Percentiles rank a stretch among this genome's conserved stretches.
These are phyloP conservation scores for Sipha flava DNA, from an alignment of 1,140 invertebrate species.

Conservation along the genomic window DNA sequence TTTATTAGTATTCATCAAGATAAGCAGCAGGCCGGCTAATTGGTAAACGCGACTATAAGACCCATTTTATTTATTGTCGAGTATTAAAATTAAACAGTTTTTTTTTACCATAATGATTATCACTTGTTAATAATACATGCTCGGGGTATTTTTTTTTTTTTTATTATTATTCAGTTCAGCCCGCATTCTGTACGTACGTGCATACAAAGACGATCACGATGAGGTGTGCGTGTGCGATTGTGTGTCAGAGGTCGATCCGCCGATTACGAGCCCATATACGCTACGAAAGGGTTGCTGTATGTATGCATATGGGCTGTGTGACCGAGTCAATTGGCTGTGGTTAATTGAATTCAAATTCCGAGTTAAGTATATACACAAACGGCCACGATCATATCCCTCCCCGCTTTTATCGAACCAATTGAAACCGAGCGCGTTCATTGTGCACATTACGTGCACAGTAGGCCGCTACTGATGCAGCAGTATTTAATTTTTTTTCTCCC, in stretches of 20 bases:
- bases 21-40: neutral
- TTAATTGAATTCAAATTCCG: slow-evolving; percentile 29
- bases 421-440: too few relatives aligned
- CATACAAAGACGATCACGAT: too few relatives aligned
- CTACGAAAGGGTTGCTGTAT: slow-evolving; percentile 10
- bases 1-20: slow-evolving; percentile 25
- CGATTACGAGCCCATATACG: slow-evolving; percentile 16
- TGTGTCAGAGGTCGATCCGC: slow-evolving; percentile 27
- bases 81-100: slow-evolving; percentile 3
- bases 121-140: neutral
- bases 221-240: neutral
- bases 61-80: slow-evolving; percentile 8
- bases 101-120: slow-evolving; percentile 11
- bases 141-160: neutral
- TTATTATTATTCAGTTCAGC: slow-evolving; percentile 19
- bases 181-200: slow-evolving; percentile 18
- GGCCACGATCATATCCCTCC: neutral
- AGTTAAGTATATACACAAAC: slow-evolving; percentile 13
- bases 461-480: too few relatives aligned
- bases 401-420: neutral
- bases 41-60: neutral
- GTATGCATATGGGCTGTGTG: slow-evolving; percentile 15
- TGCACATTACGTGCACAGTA: too few relatives aligned
- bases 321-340: slow-evolving; percentile 28
- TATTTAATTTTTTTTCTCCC: too few relatives aligned